Conservation (phyloP, 2,113 vertebrate species). For the Tragelaphus strepsiceros region DNA sequence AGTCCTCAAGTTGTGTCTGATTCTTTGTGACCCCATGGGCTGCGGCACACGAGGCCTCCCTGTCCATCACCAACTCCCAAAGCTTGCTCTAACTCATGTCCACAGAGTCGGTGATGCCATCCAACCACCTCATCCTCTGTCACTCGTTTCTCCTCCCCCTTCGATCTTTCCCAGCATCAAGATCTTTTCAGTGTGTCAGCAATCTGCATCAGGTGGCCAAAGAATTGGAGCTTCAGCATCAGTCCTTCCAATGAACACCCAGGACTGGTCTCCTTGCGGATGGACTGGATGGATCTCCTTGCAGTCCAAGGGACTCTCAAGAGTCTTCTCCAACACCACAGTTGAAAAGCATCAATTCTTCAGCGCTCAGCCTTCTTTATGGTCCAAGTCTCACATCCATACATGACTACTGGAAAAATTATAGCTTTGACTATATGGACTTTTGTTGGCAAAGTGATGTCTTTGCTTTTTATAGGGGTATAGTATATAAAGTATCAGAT, state of each 20-base stretch:
- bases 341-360: background rate
- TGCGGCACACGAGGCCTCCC: background rate
- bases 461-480: background rate
- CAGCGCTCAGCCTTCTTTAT: accelerated
- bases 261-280: background rate
- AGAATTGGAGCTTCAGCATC: background rate
- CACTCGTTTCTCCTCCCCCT: background rate
- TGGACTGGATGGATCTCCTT: background rate
- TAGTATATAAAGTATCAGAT: background rate
- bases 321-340: background rate
- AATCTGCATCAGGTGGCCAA: background rate
- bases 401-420: background rate
- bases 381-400: background rate
- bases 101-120: background rate
- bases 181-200: background rate
- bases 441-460: background rate
- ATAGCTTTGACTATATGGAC: background rate
- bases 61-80: background rate
- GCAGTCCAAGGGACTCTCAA: background rate
- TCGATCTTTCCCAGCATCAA: background rate
- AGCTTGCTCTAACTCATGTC: background rate
- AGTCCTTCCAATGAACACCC: background rate
- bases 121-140: background rate
- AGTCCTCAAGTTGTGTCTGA: background rate
- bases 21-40: background rate